Base-by-base conservation (phyloP, 2,797 vertebrate genomes). In the Falco rusticolus region DNA sequence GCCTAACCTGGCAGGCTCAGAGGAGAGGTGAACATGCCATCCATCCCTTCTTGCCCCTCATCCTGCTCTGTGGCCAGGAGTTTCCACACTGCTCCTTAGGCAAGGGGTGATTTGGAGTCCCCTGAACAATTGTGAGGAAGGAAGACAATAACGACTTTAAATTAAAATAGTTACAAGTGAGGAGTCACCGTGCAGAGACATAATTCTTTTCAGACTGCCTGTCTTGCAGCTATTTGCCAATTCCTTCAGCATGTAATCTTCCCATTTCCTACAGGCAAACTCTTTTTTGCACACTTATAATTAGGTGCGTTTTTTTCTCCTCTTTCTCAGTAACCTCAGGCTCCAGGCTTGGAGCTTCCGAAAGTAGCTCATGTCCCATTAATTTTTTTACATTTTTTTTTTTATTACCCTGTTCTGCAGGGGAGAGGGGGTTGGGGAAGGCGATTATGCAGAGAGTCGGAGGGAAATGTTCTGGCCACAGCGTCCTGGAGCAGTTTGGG, bases 311-410 rank as follows among this genome's bases (percentile, higher is more conserved):
- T 76, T 93, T 96, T 92, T 80, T 43, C 79, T 65, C 70, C 63
- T 84, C 51, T 37, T 80, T 68, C 26, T 48, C 25, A 10, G 94
- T 93, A 97, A 95, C 97, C 96, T 97, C 97, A 93, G 97, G 84
- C 95, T 97, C 96, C 97, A 97, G 84, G 57, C 84, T 76, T 53
- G 76, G 51, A 84, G 92, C 88, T 97, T 97, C 98, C 4, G 20
- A 89, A 95, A 97, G 96, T 48, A 94, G 83, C 80, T 90, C 51
- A 33, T 0, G 2, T 68, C 41, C 57, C 81, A 89, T 87, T 86
- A 28, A 31, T 72, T 83, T 57, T 5, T 16, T 11, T 43, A 43
- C 16, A 56, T 51, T 6, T 34, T 33, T 41, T 24, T 71, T 50
- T 20, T 53, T 28, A 56, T 80, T 94, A 71, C 84, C 59, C 63